Evolutionary conservation across 2,113 vertebrate species (phyloP).

Genomic region (Lepisosteus osseus): DNA sequence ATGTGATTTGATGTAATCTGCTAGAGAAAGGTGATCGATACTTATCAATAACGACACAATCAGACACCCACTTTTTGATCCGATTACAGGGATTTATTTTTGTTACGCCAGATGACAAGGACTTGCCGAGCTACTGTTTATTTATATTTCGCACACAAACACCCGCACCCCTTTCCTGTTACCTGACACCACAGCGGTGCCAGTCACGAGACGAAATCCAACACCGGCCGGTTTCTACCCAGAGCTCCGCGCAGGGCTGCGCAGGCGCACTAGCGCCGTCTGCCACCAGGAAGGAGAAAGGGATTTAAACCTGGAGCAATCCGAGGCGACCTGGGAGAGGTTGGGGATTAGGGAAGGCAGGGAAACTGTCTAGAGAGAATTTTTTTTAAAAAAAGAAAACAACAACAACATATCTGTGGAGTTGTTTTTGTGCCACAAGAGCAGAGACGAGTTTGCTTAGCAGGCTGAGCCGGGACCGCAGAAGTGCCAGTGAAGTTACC

Average conservation of each 20-base stretch:
- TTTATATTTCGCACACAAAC: neutral
- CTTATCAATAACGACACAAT: too few relatives aligned
- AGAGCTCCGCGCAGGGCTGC: neutral
- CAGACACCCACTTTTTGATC: too few relatives aligned
- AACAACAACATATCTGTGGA: too few relatives aligned
- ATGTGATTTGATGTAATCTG: too few relatives aligned
- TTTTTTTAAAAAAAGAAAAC: too few relatives aligned
- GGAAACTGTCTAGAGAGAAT: too few relatives aligned
- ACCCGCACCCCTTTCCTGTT: neutral
- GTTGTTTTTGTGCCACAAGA: neutral
- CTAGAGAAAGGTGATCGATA: too few relatives aligned
- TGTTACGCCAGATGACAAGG: too few relatives aligned
- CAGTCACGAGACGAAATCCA: conserved; percentile 3
- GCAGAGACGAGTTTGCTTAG: neutral
- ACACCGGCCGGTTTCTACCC: neutral
- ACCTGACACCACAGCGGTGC: neutral
- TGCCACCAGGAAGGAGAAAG: conserved; percentile 9
- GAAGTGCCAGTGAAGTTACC: too few relatives aligned
- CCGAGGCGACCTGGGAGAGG: conserved; percentile 1
- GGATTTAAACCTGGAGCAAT: conserved; percentile 6
- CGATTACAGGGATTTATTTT: too few relatives aligned
- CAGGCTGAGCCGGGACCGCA: neutral
- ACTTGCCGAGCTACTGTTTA: too few relatives aligned
- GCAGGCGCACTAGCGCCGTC: neutral
- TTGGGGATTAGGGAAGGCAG: neutral